Evolutionary conservation across 2,888 invertebrate species (phyloP), one percentile per base, ranked within the genome.

Genomic region (Stenolophus ochropezus): DNA sequence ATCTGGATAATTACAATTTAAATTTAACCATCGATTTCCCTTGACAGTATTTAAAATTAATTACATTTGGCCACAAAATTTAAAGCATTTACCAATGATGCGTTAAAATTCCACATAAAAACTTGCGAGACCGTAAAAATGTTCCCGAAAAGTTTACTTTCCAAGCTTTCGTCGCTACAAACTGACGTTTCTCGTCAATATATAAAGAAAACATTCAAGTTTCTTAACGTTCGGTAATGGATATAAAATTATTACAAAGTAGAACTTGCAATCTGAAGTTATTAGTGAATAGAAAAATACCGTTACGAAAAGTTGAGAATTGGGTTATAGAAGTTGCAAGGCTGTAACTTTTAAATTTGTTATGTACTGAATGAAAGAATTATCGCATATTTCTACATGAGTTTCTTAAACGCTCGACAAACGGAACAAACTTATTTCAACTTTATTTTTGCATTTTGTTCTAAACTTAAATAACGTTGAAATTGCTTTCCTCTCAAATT

Each of bases 321-420:
- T 75, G 53, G 27, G 25, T 75, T 75, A 75, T 51, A 75, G 51
- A 56, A 75, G 75, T 75, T 53, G 11, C 51, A 16, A 11, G 21
- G 20, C 4, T 49, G 23, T 53, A 75, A 75, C 27, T 75, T 75
- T 76, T 56, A 76, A 76, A 27, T 75, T 75, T 75, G 76, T 58
- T 76, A 58, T 33, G 18, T 27, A 58, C 58, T 58, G 21, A 27
- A 42, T 61, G 61, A 61, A 77, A n/a, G 47, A 77, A 77, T 77
- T 77, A 47, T 58, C 76, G 14, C 27, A 51, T 56, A 75, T 75
- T 56, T 51, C 56, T 56, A 20, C 21, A n/a, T 56, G 20, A 49
- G 49, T 73, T 73, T 73, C 65, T 69, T 20, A 33, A 69, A 69
- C 20, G 65, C 16, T 69, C 16, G 4, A 18, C 27, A 27, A 69